A percentile compares a stretch with the other conserved stretches of the same genome.
phyloP scores from a whole-genome alignment of 2,888 invertebrate genomes.

The Chrysotoxum bicinctum region DNA sequence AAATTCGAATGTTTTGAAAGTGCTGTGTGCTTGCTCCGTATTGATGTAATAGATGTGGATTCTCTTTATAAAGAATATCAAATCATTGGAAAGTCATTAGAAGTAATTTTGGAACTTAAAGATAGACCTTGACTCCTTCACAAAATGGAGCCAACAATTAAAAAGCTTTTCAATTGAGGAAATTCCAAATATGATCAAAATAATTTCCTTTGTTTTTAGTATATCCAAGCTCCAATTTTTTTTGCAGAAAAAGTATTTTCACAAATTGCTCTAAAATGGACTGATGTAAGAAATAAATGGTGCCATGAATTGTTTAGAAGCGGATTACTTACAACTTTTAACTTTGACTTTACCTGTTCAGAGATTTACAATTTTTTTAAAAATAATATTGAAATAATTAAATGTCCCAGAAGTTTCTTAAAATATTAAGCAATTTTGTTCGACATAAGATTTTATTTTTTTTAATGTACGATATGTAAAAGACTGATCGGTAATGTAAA shows the following conservation, averaged over 20 bases:
- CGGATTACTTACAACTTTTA: too few relatives aligned
- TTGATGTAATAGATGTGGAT: not conserved
- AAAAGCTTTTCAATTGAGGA: not conserved
- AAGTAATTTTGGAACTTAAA: not conserved
- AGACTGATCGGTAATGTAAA: too few relatives aligned
- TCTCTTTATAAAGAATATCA: constrained; percentile 3
- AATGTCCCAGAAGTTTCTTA: too few relatives aligned
- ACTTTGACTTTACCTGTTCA: too few relatives aligned
- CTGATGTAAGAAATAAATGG: too few relatives aligned
- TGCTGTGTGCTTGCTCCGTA: not conserved
- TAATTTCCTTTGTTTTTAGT: not conserved
- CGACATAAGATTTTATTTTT: too few relatives aligned
- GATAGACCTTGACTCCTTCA: not conserved
- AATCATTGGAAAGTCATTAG: not conserved
- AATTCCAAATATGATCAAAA: not conserved
- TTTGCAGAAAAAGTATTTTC: not conserved
- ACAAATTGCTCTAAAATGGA: not conserved
- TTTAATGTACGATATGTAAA: too few relatives aligned
- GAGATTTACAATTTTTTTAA: too few relatives aligned
- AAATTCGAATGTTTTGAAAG: not conserved
- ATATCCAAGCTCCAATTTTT: not conserved
- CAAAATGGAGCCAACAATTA: not conserved
- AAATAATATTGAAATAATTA: too few relatives aligned
- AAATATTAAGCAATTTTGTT: too few relatives aligned
- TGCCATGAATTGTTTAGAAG: too few relatives aligned